These are phyloP conservation scores for Acanthosepion pharaonis DNA, from an alignment of 2,888 invertebrate species.

Conservation along the genomic window DNA sequence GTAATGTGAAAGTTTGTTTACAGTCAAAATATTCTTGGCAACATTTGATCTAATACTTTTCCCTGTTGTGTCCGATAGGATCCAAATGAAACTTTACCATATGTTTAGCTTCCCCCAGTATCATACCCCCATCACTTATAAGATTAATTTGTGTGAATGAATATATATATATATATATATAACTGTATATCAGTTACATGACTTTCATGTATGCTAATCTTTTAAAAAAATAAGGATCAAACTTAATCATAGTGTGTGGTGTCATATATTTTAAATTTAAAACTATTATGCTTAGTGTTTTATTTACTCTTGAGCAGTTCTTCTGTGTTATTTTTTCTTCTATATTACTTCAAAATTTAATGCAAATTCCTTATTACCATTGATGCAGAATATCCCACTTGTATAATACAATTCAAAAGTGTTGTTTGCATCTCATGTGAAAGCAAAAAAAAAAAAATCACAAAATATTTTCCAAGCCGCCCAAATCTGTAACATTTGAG, in stretches of 20 bases:
- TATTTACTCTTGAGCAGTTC: not conserved
- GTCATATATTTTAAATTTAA: not conserved
- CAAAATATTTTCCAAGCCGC: no score
- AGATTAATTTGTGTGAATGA: not conserved
- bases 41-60: constrained; percentile 17
- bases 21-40: not conserved
- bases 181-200: not conserved
- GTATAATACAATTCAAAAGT: not conserved
- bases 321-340: not conserved
- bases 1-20: not conserved
- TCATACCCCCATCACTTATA: not conserved
- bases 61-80: not conserved
- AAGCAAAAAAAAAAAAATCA: not conserved
- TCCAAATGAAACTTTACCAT: not conserved
- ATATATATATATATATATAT: not conserved
- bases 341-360: not conserved
- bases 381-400: not conserved
- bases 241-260: not conserved
- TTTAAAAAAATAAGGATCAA: not conserved
- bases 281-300: not conserved
- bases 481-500: no score
- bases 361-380: not conserved
- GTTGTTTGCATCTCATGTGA: not conserved
- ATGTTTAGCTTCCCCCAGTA: not conserved
- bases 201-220: not conserved